These are phyloP conservation scores for Myopa tessellatipennis DNA, from an alignment of 2,888 invertebrate genomes.

Conservation along the genomic window DNA sequence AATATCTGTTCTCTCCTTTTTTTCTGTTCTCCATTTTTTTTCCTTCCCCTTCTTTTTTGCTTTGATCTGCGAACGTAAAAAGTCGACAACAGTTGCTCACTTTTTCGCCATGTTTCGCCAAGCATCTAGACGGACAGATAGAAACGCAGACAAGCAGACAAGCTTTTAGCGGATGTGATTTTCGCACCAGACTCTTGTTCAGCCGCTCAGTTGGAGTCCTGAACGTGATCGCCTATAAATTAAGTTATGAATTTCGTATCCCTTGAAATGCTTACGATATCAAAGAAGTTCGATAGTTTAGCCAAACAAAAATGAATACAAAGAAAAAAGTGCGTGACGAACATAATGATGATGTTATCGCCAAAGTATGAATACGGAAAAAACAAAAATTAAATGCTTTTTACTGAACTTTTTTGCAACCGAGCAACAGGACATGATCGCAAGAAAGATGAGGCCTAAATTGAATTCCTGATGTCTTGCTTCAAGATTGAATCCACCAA, in stretches of 20 bases:
- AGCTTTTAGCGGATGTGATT: slow-evolving; percentile 22
- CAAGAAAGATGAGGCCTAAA: too few species aligned
- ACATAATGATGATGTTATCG: neutral
- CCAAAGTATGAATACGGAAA: neutral
- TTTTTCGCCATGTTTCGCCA: neutral
- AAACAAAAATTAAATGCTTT: too few species aligned
- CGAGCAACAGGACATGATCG: too few species aligned
- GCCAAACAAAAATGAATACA: neutral
- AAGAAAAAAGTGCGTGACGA: neutral
- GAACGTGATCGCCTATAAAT: slow-evolving; percentile 22
- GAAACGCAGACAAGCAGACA: neutral
- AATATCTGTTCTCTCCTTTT: slow-evolving; percentile 16
- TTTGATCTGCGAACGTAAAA: neutral
- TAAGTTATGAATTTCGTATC: slow-evolving; percentile 15
- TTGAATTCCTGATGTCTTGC: too few species aligned
- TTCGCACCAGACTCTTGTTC: slow-evolving; percentile 24
- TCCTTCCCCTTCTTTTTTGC: neutral
- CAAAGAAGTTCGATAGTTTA: neutral
- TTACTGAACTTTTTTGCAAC: too few species aligned
- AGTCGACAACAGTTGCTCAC: neutral
- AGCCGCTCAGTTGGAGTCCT: slow-evolving; percentile 27
- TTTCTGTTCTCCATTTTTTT: neutral
- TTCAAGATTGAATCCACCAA: too few species aligned
- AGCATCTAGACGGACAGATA: neutral
- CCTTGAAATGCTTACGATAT: neutral